A percentile compares a stretch with the other conserved stretches of the same genome.
Conservation (phyloP, 2,113 vertebrate species). For the Talpa occidentalis region DNA sequence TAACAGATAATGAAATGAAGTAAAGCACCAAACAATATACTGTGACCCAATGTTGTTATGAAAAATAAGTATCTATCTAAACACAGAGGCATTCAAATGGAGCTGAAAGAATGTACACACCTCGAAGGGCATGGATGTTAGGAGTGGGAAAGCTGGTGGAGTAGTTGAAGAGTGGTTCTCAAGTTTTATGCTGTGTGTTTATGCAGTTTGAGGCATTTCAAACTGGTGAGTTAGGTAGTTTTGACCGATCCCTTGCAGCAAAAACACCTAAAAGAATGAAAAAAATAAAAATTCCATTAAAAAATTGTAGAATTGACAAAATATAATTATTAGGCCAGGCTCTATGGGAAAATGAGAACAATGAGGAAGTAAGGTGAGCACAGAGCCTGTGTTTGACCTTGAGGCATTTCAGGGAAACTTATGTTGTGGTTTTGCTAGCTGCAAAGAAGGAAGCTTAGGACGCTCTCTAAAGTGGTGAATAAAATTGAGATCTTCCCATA, state of each 20-base stretch:
- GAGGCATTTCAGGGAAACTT: neutral
- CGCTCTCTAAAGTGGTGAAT: neutral
- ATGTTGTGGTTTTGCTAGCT: neutral
- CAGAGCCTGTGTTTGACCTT: neutral
- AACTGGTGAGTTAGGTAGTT: neutral
- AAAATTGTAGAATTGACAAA: neutral
- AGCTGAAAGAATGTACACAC: neutral
- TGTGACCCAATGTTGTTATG: neutral
- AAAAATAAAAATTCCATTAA: neutral
- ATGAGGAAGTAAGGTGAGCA: neutral
- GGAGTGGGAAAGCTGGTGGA: neutral
- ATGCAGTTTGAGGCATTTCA: neutral
- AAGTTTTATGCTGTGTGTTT: neutral
- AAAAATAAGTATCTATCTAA: neutral
- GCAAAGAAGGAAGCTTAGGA: neutral
- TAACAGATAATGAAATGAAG: neutral
- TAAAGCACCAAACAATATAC: neutral
- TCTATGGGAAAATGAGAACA: neutral
- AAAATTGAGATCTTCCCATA: neutral
- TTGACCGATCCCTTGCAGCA: neutral
- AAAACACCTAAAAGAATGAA: neutral
- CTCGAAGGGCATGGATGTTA: neutral
- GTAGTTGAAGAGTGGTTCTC: neutral
- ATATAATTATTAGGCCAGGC: neutral
- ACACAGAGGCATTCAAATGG: neutral